Evolutionary conservation across 2,888 invertebrate species (phyloP), one percentile per base, ranked within the genome.

Genomic region (Caenorhabditis wallacei): DNA sequence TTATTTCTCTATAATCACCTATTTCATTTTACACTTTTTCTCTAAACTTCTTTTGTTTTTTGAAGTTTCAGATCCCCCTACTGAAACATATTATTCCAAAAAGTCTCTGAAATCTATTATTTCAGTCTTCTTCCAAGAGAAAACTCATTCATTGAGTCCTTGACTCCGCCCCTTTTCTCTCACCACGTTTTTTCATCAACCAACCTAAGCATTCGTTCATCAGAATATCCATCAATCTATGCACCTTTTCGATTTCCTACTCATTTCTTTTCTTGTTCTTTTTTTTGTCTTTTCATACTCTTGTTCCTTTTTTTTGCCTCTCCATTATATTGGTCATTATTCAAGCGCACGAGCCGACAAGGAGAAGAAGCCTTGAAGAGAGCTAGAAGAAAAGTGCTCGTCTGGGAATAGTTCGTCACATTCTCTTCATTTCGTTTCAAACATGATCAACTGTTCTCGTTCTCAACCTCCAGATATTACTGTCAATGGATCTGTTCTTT

Each of bases 361-460:
- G 56, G 24, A 61, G 46, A 72, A 57, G 63, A 64, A 48, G 64
- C 13, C 64, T 64, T 51, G 48, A 64, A 30, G 46, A 63, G 43
- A 59, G n/a, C 4, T 11, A 2, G 46, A 26, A 24, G 40, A 24
- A 61, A 74, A 74, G 59, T 56, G 64, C 66, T 76, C 75, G 75
- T 66, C 51, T 68, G 59, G 66, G 66, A 66, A 66, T 66, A 54
- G 64, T 74, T 59, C 54, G 59, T 59, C 59, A 22, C 37, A 59
- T 59, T 59, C 35, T 10, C 35, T 68, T 35, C 37, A n/a, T n/a
- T n/a, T n/a, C n/a, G n/a, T n/a, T n/a, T n/a, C n/a, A n/a, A n/a
- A 48, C 46, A 79, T 71, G 79, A 51, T 79, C 71, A 80, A 80
- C 69, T 80, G 80, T 63, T 66, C 71, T 11, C 53, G 61, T 40